A percentile compares a stretch with the other conserved stretches of the same genome.
These are phyloP conservation scores for Hypomesus transpacificus DNA, from an alignment of 2,113 vertebrate species.

Conservation along the genomic window DNA sequence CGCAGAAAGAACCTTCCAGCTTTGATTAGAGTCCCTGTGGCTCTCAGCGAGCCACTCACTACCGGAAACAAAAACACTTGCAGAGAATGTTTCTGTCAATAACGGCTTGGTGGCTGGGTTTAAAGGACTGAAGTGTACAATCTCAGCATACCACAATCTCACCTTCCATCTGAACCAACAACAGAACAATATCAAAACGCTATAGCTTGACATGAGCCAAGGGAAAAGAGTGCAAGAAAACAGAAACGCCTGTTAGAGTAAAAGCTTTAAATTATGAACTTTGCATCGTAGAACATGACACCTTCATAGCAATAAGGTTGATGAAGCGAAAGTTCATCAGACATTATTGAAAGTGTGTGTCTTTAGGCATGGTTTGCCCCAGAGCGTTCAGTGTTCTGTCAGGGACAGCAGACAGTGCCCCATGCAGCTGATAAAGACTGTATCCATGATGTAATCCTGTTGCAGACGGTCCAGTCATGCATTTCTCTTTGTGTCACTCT, in stretches of 20 bases:
- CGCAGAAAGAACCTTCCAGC: slow-evolving; percentile 13
- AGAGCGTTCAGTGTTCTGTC: no score
- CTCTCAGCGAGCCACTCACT: slow-evolving; percentile 22
- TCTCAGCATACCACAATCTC: no score
- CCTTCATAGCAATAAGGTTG: not conserved
- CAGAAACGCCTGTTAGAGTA: not conserved
- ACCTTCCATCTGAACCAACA: no score
- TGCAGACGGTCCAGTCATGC: slow-evolving; percentile 43
- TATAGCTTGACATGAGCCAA: no score
- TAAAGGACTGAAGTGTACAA: no score
- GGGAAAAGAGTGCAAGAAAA: no score
- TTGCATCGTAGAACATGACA: not conserved
- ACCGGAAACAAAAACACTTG: slow-evolving; percentile 4
- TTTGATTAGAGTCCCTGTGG: slow-evolving; percentile 25
- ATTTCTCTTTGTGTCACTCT: slow-evolving; percentile 29
- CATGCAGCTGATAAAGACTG: not conserved
- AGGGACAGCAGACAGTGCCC: not conserved
- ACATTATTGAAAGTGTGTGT: no score
- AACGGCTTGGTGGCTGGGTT: no score
- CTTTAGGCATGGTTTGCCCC: no score
- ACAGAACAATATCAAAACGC: no score
- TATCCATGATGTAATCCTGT: slow-evolving; percentile 51
- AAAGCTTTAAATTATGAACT: not conserved
- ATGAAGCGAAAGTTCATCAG: no score
- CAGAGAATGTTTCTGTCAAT: no score